A percentile compares a stretch with the other conserved stretches of the same genome.
phyloP scores from a whole-genome alignment of 2,888 invertebrate species.

The Hypomecis atomaria region DNA sequence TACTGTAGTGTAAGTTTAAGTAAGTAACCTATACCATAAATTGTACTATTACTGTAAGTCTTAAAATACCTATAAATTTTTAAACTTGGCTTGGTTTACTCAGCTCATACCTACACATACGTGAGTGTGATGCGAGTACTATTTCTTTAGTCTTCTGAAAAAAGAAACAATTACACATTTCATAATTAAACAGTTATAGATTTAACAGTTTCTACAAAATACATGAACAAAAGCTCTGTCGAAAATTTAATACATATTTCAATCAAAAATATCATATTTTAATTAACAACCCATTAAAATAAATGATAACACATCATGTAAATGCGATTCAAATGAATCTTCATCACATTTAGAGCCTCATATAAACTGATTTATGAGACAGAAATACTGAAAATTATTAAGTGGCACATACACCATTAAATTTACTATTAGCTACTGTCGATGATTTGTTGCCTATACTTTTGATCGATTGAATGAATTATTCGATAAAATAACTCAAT shows the following conservation, averaged over 20 bases:
- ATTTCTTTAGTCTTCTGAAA: too few species aligned
- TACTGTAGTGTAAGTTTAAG: too few species aligned
- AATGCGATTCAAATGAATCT: slow-evolving; percentile 15
- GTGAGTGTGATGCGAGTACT: too few species aligned
- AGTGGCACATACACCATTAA: slow-evolving; percentile 32
- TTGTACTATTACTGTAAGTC: too few species aligned
- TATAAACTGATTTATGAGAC: slow-evolving; percentile 27
- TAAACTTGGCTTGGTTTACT: too few species aligned
- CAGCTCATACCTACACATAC: too few species aligned
- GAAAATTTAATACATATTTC: too few species aligned
- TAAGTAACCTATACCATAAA: too few species aligned
- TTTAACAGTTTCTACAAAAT: not conserved
- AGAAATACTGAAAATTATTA: slow-evolving; percentile 27
- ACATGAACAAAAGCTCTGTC: too few species aligned
- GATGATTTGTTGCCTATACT: slow-evolving; percentile 41
- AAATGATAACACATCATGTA: not conserved
- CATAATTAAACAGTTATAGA: not conserved
- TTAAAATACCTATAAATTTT: too few species aligned
- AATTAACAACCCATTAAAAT: not conserved
- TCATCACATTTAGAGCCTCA: slow-evolving; percentile 1
- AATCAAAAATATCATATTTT: too few species aligned
- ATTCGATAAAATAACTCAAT: slow-evolving; percentile 15
- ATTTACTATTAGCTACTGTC: slow-evolving; percentile 36
- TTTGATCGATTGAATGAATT: slow-evolving; percentile 30
- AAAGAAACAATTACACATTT: not conserved